These are phyloP conservation scores for Cyclargus thomasi DNA, from an alignment of 1,140 invertebrate species.

Conservation along the genomic window DNA sequence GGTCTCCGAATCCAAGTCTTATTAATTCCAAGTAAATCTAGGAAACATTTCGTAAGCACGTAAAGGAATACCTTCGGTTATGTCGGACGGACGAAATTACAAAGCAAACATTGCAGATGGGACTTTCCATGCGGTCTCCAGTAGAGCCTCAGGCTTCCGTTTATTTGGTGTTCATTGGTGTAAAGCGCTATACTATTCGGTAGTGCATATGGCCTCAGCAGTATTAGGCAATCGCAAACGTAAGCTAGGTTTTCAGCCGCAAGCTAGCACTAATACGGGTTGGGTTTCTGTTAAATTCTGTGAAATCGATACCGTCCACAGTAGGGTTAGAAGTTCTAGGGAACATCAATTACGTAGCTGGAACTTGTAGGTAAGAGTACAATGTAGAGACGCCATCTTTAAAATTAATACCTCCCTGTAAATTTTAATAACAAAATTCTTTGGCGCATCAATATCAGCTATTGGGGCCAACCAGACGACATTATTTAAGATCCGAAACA, in stretches of 20 bases:
- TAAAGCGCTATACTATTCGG: constrained; percentile 28
- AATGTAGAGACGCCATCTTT: too few species aligned
- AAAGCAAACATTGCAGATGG: not conserved
- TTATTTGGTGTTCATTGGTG: constrained; percentile 27
- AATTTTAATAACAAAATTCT: not conserved
- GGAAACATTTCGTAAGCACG: not conserved
- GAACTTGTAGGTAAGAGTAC: not conserved
- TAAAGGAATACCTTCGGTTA: not conserved
- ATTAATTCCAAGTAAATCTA: not conserved
- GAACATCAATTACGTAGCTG: too few species aligned
- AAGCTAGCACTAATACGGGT: not conserved
- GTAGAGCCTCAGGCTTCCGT: not conserved
- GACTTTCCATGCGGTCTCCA: not conserved
- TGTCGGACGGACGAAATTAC: not conserved
- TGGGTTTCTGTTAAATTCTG: not conserved
- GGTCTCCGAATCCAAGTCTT: not conserved
- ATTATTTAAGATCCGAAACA: constrained; percentile 37
- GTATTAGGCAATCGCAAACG: not conserved
- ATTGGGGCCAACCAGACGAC: constrained; percentile 28
- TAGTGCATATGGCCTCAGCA: not conserved
- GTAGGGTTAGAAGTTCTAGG: not conserved
- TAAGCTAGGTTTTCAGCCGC: not conserved
- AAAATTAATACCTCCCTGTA: constrained; percentile 1
- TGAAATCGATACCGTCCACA: not conserved
- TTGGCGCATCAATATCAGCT: constrained; percentile 24